Base-by-base conservation (phyloP, 2,888 invertebrate genomes). In the Barypeithes pellucidus region DNA sequence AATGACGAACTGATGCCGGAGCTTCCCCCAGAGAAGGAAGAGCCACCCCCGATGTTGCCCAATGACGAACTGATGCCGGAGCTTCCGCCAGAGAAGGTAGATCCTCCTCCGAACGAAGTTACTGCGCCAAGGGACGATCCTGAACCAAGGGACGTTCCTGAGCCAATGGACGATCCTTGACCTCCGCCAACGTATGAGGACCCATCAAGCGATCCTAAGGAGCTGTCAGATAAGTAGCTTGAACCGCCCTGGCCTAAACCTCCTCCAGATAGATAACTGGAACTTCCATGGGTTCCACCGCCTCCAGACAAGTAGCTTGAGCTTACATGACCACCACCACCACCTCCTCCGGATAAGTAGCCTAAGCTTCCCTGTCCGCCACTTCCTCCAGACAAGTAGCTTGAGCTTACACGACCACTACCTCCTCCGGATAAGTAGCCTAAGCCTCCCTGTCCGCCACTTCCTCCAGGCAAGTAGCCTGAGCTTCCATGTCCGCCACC, bases 201-300 rank as follows among this genome's bases (percentile, higher is more conserved):
- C 5, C 33, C 22, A 8, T 67, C 70, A 12, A 68, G 24, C 1
- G 61, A 60, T 12, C 67, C 70, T 20, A 59, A 14, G 4, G 45
- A 59, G 22, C 63, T 33, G 11, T 60, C 57, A 29, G 67, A 69
- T 0, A 65, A 20, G 1, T 59, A 47, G 2, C 45, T 43, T 29
- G 67, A 66, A 16, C 57, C 12, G 16, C 68, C 61, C 33, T 50
- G 52, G 11, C 71, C 60, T 5, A 66, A 60, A 12, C 72, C 60
- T 39, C 65, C 52, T 47, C 66, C 66, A 20, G 57, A 67, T 9
- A 18, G n/a, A 39, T 22, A 50, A 29, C 52, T 29, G 5, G 65
- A 65, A n/a, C 33, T 14, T 52, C 65, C 65, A 18, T 52, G 50
- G 11, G 29, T 22, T 29, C 39, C 57, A 9, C 61, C 18, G 52